Percentiles rank a stretch among this genome's conserved stretches.
Evolutionary conservation across 1,140 invertebrate genomes (phyloP).

Genomic region (Drosophila sp.): DNA sequence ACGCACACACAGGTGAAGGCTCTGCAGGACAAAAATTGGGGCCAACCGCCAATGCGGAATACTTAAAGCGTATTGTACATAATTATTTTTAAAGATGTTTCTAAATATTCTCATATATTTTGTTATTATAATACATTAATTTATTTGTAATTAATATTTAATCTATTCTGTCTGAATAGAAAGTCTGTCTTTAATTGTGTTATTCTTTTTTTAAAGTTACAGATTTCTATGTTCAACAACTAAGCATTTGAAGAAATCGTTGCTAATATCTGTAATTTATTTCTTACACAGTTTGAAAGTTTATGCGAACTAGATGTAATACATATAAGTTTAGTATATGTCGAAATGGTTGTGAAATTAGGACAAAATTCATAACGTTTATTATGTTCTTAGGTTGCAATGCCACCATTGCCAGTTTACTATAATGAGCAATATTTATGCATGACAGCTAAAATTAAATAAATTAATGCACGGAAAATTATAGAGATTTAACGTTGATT

Average conservation of each 20-base stretch:
- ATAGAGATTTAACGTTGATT: slow-evolving; percentile 68
- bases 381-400: not conserved
- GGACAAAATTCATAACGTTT: not conserved
- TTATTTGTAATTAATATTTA: not conserved
- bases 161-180: not conserved
- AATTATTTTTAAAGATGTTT: not conserved
- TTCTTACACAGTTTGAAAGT: no score
- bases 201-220: no score
- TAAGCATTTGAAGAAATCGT: no score
- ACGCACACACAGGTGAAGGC: slow-evolving; percentile 62
- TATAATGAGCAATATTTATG: slow-evolving; percentile 60
- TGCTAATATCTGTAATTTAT: no score
- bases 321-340: no score
- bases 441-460: slow-evolving; percentile 61
- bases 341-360: no score
- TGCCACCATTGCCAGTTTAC: slow-evolving; percentile 6
- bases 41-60: slow-evolving; percentile 1
- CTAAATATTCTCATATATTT: no score
- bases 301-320: not conserved
- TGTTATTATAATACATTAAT: no score
- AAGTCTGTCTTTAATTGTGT: no score
- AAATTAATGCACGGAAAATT: slow-evolving; percentile 74
- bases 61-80: not conserved
- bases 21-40: slow-evolving; percentile 39
- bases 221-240: no score